Evolutionary conservation across 2,888 invertebrate genomes (phyloP), one percentile per base, ranked within the genome.

Genomic region (Drosophila meridionalis): DNA sequence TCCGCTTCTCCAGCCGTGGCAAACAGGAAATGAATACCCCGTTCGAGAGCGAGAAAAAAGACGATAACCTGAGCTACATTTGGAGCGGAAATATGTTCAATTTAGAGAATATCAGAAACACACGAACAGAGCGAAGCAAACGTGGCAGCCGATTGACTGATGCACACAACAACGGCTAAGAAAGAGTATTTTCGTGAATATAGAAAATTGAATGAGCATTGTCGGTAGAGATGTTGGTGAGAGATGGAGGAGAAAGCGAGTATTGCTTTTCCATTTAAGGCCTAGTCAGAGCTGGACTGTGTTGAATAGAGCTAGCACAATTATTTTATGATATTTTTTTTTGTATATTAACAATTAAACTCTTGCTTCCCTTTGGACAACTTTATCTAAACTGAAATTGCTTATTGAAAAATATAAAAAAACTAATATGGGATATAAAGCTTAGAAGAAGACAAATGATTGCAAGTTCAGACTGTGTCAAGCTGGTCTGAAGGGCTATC

Each of bases 11-110:
- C 45, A 69, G 63, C 63, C 30, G 53, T 40, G 40, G 55, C 82
- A 77, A 83, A 86, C 82, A 83, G 83, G 83, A 83, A 83, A 86
- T 83, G 71, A 75, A 83, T 63, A 77, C 56, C 61, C 67, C 76
- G 67, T 74, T 69, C 69, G 69, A 73, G 57, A 30, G 47, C 5
- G 8, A n/a, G 55, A 26, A 0, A 36, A 2, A 36, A 53, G 34
- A n/a, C 36, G 38, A 28, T 56, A 40, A 50, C 38, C 47, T 64
- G 42, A 9, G 60, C 55, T 65, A 71, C 74, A 75, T 80, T 78
- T 71, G 68, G 38, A 83, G 75, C 79, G 84, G 83, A 83, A 86
- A 83, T 83, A 82, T 83, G 86, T 81, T 86, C 81, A 83, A 83
- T 85, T 83, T 85, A 72, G 81, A 80, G 71, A 81, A 79, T 72